Percentiles rank a stretch among this genome's conserved stretches.
Conservation (phyloP, 2,113 vertebrate genomes). For the Ophiodon elongatus region DNA sequence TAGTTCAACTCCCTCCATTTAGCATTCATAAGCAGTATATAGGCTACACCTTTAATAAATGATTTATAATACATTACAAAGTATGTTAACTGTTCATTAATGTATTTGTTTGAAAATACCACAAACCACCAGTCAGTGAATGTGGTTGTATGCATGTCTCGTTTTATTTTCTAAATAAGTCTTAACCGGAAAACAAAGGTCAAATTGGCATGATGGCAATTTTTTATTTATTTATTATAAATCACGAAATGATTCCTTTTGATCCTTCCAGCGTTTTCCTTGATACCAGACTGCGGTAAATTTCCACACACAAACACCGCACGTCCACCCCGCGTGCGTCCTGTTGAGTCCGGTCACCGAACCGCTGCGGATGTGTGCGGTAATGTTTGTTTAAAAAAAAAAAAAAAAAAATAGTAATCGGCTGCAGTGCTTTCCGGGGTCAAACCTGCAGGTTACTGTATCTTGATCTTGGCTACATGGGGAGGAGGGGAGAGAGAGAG, state of each 20-base stretch:
- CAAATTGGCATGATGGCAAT: neutral
- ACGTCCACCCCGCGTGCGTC: neutral
- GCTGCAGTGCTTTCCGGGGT: constrained; percentile 16
- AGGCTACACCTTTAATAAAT: neutral
- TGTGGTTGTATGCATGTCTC: neutral
- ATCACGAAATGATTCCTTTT: neutral
- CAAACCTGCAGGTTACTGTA: constrained; percentile 31
- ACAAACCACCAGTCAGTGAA: neutral
- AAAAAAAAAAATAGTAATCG: neutral
- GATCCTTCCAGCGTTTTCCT: neutral
- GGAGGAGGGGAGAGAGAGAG: neutral
- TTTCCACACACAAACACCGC: neutral
- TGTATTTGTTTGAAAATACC: neutral
- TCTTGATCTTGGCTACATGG: constrained; percentile 27
- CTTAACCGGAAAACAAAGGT: neutral
- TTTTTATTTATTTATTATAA: neutral
- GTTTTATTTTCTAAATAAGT: neutral
- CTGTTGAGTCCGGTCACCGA: neutral
- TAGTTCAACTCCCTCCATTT: neutral
- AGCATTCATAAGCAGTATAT: neutral
- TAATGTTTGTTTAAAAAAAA: neutral
- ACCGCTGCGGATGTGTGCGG: neutral
- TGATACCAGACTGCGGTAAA: neutral
- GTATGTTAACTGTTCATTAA: neutral
- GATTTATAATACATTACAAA: neutral